phyloP scores from a whole-genome alignment of 1,140 invertebrate genomes.

The Marisa cornuarietis region DNA sequence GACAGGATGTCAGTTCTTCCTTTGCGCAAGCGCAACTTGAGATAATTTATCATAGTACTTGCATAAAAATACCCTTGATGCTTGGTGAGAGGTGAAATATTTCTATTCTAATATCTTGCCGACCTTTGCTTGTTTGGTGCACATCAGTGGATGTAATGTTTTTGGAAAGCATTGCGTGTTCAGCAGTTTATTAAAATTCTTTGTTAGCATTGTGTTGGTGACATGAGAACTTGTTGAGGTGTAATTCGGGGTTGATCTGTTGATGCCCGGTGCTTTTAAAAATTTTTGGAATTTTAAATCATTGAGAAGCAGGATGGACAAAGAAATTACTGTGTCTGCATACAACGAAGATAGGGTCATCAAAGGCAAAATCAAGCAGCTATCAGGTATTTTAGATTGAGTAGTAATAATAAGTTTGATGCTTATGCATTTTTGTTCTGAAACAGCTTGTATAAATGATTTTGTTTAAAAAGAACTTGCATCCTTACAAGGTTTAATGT shows the following conservation, averaged over 20 bases:
- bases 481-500: too few species aligned
- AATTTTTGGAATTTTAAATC: too few species aligned
- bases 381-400: constrained; percentile 45
- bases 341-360: constrained; percentile 12
- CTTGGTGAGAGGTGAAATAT: constrained; percentile 15
- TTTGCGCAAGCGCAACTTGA: constrained; percentile 6
- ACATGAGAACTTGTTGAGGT: too few species aligned
- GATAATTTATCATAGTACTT: constrained; percentile 14
- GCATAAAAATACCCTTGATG: constrained; percentile 16
- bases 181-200: too few species aligned
- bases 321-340: neutral
- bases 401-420: neutral
- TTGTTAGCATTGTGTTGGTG: too few species aligned
- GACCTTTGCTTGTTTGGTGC: neutral
- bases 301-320: constrained; percentile 5
- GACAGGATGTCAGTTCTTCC: constrained; percentile 21
- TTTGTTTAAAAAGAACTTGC: too few species aligned
- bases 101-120: constrained; percentile 13
- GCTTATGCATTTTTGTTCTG: neutral
- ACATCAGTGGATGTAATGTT: neutral
- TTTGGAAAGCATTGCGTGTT: too few species aligned
- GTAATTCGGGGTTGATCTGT: too few species aligned
- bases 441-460: too few species aligned
- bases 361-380: constrained; percentile 46
- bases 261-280: too few species aligned